Percentiles rank a stretch among this genome's conserved stretches.
These are phyloP conservation scores for Heliconius ismenius DNA, from an alignment of 2,888 invertebrate genomes.

Conservation along the genomic window DNA sequence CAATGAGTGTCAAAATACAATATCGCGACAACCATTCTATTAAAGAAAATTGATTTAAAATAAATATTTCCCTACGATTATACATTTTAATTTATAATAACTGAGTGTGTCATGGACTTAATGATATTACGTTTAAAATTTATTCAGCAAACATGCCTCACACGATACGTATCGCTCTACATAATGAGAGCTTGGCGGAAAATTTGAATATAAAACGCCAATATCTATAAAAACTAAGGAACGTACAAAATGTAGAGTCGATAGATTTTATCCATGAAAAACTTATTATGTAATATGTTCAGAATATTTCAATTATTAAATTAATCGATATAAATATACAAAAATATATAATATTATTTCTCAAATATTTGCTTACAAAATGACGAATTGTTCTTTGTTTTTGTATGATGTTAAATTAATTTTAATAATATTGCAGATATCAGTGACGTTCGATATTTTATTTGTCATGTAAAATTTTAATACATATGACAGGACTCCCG, in stretches of 20 bases:
- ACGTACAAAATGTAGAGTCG: background rate
- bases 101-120: background rate
- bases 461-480: background rate
- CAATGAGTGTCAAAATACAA: too few relatives aligned
- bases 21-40: too few relatives aligned
- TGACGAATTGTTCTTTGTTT: too few relatives aligned
- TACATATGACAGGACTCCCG: background rate
- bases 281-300: background rate
- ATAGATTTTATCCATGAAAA: background rate
- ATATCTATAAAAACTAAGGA: constrained; percentile 7
- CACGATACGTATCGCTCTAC: constrained; percentile 10
- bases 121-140: constrained; percentile 1
- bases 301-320: too few relatives aligned
- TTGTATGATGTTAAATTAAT: background rate
- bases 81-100: too few relatives aligned
- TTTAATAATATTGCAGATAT: background rate
- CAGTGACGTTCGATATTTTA: background rate
- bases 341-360: too few relatives aligned
- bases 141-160: constrained; percentile 23
- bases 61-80: too few relatives aligned
- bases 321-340: too few relatives aligned
- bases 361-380: too few relatives aligned
- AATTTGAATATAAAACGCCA: constrained; percentile 33
- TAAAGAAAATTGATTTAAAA: too few relatives aligned
- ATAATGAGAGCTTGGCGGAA: constrained; percentile 31